Evolutionary conservation across 1,140 invertebrate genomes (phyloP).

Genomic region (Procambarus virginalis): DNA sequence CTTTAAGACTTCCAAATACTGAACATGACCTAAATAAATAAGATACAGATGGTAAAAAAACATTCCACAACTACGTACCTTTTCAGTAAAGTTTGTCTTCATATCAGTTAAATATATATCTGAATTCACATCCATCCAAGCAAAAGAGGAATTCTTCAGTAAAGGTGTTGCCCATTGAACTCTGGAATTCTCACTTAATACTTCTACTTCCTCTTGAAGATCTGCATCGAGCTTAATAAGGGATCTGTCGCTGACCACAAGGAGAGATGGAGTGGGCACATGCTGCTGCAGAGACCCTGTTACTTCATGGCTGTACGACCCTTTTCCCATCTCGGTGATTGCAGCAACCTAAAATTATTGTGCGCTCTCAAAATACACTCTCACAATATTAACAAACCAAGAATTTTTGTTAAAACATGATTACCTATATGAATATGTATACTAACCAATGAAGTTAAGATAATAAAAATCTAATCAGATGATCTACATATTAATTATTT

Average conservation of each 20-base stretch:
- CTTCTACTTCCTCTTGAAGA: background rate
- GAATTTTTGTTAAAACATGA: background rate
- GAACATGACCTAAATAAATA: background rate
- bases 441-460: too few species aligned
- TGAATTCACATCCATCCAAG: constrained; percentile 60
- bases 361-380: background rate
- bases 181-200: constrained; percentile 27
- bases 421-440: too few species aligned
- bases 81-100: constrained; percentile 36
- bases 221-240: constrained; percentile 46
- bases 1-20: background rate
- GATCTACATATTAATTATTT: too few species aligned
- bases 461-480: too few species aligned
- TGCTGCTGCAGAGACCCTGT: constrained; percentile 17
- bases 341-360: constrained; percentile 30
- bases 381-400: background rate
- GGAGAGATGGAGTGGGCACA: constrained; percentile 28
- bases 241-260: constrained; percentile 25
- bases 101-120: constrained; percentile 44
- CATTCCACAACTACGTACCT: constrained; percentile 2
- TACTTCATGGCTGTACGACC: constrained; percentile 22
- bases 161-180: constrained; percentile 38
- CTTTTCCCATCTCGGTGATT: constrained; percentile 38
- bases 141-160: constrained; percentile 26
- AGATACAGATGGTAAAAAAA: background rate